Conservation (phyloP, 92 coral and sea anemone species). For the Ricordea florida region DNA sequence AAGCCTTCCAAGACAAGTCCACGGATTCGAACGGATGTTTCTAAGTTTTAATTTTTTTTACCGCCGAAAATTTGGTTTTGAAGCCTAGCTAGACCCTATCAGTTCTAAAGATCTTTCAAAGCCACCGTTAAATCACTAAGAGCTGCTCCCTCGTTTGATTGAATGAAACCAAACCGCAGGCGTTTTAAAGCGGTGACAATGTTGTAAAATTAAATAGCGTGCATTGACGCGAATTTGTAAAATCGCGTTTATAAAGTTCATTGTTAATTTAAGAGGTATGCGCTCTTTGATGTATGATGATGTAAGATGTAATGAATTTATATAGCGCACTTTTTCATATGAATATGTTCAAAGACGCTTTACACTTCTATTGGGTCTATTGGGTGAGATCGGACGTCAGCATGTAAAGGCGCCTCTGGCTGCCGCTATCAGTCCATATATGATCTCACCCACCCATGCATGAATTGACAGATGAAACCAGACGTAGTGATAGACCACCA, state of each 20-base stretch:
- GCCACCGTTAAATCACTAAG: slow-evolving; percentile 9
- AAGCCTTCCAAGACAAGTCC: slow-evolving; percentile 24
- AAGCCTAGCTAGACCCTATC: slow-evolving; percentile 21
- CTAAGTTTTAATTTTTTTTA: slow-evolving; percentile 2
- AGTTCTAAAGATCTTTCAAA: slow-evolving; percentile 38
- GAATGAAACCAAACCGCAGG: background rate
- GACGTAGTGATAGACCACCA: no score
- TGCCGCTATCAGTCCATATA: no score
- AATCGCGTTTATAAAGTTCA: slow-evolving; percentile 22
- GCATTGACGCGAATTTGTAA: slow-evolving; percentile 28
- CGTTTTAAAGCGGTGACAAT: slow-evolving; percentile 21
- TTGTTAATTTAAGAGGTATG: slow-evolving; percentile 30
- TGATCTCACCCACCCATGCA: no score
- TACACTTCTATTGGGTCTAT: no score
- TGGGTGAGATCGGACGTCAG: no score
- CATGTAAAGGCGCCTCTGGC: no score
- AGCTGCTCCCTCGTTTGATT: background rate
- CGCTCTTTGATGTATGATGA: no score
- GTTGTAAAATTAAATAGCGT: slow-evolving; percentile 29
- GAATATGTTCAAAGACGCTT: no score
- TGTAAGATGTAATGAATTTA: no score
- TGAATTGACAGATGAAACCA: no score
- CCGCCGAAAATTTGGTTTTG: slow-evolving; percentile 6
- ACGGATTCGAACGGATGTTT: slow-evolving; percentile 11
- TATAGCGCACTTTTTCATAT: no score